Conservation (phyloP, 2,797 vertebrate genomes). For the Thaleichthys pacificus region DNA sequence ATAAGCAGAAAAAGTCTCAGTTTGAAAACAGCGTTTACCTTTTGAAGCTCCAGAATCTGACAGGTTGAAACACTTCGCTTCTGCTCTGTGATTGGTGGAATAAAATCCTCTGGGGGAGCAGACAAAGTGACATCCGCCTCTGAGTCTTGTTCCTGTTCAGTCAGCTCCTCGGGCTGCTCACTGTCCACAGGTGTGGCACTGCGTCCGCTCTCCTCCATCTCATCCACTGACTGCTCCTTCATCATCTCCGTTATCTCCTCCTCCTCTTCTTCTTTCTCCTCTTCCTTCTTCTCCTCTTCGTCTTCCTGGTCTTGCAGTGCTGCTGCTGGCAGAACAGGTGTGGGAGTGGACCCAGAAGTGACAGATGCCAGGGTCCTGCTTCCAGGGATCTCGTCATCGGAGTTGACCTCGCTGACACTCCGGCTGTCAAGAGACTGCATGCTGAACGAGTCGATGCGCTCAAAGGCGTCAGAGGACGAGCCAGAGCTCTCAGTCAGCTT, state of each 20-base stretch:
- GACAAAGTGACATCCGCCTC: slow-evolving; percentile 43
- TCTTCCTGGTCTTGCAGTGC: slow-evolving; percentile 58
- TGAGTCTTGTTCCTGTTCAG: slow-evolving; percentile 62
- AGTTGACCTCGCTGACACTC: slow-evolving; percentile 97
- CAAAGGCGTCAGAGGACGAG: slow-evolving; percentile 96
- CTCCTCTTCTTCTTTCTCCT: slow-evolving; percentile 65
- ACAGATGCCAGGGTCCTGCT: slow-evolving; percentile 84
- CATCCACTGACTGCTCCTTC: slow-evolving; percentile 79
- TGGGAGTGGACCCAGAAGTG: slow-evolving; percentile 65
- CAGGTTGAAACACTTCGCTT: slow-evolving; percentile 68
- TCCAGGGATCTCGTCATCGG: slow-evolving; percentile 90
- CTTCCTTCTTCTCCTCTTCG: slow-evolving; percentile 44
- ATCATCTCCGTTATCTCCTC: slow-evolving; percentile 66
- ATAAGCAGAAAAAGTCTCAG: not conserved
- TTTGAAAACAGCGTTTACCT: slow-evolving; percentile 73
- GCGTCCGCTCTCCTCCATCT: slow-evolving; percentile 97
- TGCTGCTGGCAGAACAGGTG: slow-evolving; percentile 43
- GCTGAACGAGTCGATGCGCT: slow-evolving; percentile 97
- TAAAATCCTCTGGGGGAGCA: slow-evolving; percentile 38
- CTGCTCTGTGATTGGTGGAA: slow-evolving; percentile 68
- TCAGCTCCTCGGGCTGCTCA: slow-evolving; percentile 86
- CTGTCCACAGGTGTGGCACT: slow-evolving; percentile 96
- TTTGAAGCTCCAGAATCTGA: slow-evolving; percentile 84
- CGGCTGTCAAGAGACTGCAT: slow-evolving; percentile 95
- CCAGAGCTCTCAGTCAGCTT: slow-evolving; percentile 94